Evolutionary conservation across 2,888 invertebrate species (phyloP), one percentile per base, ranked within the genome.

Genomic region (Drosophila peninsularis): DNA sequence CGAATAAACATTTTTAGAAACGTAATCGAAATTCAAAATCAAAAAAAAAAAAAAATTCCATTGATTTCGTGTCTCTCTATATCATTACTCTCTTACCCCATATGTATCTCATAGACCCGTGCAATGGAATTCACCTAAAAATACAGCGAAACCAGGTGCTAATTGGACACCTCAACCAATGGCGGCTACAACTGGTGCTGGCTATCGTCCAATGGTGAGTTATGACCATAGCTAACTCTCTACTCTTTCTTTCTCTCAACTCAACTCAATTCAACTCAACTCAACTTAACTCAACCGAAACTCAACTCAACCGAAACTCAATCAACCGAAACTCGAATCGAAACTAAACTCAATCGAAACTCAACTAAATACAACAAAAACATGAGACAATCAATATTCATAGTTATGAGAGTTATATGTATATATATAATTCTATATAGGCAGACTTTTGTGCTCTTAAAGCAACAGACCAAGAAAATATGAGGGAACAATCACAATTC

Each of bases 101-200:
- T 90, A 52, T 52, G 50, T 50, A 50, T 21, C 84, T 85, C 90
- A 81, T 90, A 97, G 97, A 93, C 96, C 96, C 90, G 96, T 97
- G 94, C 96, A 97, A 94, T 97, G 97, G 97, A 97, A 96, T 93
- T 97, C 97, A 70, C 97, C 97, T 75, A 97, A 97, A 94, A 96
- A 96, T 92, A 95, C 95, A 68, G 95, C 96, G 78, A 97, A 97
- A 93, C 94, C 96, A 41, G 96, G 96, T 81, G 94, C 94, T 89
- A 95, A 95, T 79, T 97, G 97, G 97, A 96, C 95, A 83, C 97
- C 97, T 73, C 97, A 97, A 92, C 97, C 97, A 41, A 96, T 97
- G 95, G 96, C 96, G 86, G 96, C 96, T 68, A 97, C 97, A 74
- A 97, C 97, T 63, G 96, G 97, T 86, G 96, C 96, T 71, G 96